Percentiles rank a stretch among this genome's conserved stretches.
These are phyloP conservation scores for Napeogenes inachia DNA, from an alignment of 2,888 invertebrate genomes.

Conservation along the genomic window DNA sequence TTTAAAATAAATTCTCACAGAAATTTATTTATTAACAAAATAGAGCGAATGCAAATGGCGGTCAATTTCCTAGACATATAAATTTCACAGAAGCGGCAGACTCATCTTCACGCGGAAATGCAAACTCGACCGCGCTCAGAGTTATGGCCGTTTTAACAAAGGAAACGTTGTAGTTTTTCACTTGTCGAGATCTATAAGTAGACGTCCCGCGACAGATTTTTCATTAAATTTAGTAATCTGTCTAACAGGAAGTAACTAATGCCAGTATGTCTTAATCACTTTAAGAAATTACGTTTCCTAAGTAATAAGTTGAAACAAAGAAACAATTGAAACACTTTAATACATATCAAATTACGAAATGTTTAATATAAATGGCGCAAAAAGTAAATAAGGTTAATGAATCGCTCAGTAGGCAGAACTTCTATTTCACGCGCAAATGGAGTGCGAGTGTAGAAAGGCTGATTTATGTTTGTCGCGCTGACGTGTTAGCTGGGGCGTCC, in stretches of 20 bases:
- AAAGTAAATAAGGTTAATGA: slow-evolving; percentile 27
- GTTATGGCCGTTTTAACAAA: slow-evolving; percentile 65
- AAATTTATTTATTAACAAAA: slow-evolving; percentile 39
- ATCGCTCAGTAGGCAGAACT: slow-evolving; percentile 30
- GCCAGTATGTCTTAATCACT: too few relatives aligned
- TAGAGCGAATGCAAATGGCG: slow-evolving; percentile 34
- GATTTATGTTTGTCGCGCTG: slow-evolving; percentile 47
- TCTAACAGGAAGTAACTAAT: background rate
- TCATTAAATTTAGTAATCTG: slow-evolving; percentile 2
- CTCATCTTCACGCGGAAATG: slow-evolving; percentile 63
- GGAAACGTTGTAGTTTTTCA: slow-evolving; percentile 72
- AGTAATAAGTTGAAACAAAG: too few relatives aligned
- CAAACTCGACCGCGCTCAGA: slow-evolving; percentile 55
- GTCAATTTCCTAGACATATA: slow-evolving; percentile 70
- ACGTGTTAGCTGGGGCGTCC: slow-evolving; percentile 22
- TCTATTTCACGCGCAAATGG: slow-evolving; percentile 65
- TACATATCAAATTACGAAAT: background rate
- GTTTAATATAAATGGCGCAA: slow-evolving; percentile 9
- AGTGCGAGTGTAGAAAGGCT: slow-evolving; percentile 34
- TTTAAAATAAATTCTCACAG: slow-evolving; percentile 29
- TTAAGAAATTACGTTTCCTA: too few relatives aligned
- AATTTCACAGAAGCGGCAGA: slow-evolving; percentile 60
- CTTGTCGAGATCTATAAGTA: slow-evolving; percentile 40
- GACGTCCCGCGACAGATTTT: slow-evolving; percentile 16
- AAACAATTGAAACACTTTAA: too few relatives aligned